Conservation (phyloP, 2,797 vertebrate genomes). For the Salarias fasciatus region DNA sequence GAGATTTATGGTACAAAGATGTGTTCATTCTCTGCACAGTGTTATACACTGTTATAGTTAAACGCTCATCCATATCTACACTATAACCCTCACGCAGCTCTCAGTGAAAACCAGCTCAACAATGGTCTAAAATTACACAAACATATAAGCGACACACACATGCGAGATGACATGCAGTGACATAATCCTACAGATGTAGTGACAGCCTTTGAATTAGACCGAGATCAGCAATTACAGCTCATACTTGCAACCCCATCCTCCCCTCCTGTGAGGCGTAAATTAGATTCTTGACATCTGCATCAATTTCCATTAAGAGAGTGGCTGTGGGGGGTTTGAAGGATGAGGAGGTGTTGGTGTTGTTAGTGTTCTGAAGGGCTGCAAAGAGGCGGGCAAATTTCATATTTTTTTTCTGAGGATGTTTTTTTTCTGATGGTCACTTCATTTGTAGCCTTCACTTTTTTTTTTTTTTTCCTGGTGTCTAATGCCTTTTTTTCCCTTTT, state of each 20-base stretch:
- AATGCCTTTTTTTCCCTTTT: not conserved
- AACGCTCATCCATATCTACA: not conserved
- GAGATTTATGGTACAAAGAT: too few relatives aligned
- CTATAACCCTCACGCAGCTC: not conserved
- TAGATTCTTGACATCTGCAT: conserved; percentile 64
- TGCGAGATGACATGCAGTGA: conserved; percentile 17
- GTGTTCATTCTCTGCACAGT: too few relatives aligned
- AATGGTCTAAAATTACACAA: conserved; percentile 1
- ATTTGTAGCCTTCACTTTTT: too few relatives aligned
- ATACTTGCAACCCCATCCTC: conserved; percentile 11
- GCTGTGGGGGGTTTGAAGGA: conserved; percentile 4
- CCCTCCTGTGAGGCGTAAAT: conserved; percentile 54
- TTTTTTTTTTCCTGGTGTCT: not conserved
- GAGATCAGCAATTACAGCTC: conserved; percentile 53
- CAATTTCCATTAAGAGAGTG: conserved; percentile 60
- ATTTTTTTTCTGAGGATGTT: not conserved
- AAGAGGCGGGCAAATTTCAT: not conserved
- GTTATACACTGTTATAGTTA: too few relatives aligned
- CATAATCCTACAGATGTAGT: conserved; percentile 55
- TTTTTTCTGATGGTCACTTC: not conserved
- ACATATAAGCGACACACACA: conserved; percentile 13
- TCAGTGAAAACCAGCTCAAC: not conserved
- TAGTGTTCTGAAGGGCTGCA: not conserved
- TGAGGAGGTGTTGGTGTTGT: not conserved
- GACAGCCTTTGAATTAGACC: conserved; percentile 49